phyloP scores from a whole-genome alignment of 2,888 invertebrate genomes.

The Melieria picta region DNA sequence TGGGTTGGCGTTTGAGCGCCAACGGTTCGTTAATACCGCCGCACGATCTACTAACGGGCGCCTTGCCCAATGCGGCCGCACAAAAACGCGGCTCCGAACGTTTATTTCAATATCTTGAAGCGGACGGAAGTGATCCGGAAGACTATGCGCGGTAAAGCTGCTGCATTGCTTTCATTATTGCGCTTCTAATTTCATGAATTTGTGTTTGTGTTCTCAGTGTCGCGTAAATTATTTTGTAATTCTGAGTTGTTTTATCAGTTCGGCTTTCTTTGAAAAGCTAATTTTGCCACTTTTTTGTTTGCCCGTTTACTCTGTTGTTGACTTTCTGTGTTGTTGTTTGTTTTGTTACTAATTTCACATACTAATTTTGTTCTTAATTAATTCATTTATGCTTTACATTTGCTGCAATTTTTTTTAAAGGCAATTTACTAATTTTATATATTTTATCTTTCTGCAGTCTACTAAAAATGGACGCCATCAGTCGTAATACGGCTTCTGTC shows the following conservation, averaged over 20 bases:
- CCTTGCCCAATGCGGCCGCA: constrained; percentile 62
- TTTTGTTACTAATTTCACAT: background rate
- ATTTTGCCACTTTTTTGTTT: background rate
- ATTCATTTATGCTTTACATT: constrained; percentile 13
- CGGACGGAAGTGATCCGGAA: constrained; percentile 77
- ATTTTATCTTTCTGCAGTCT: constrained; percentile 53
- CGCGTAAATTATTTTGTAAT: constrained; percentile 30
- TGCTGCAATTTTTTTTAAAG: background rate
- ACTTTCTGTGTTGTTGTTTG: constrained; percentile 6
- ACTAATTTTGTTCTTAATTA: background rate
- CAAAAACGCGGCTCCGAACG: constrained; percentile 74
- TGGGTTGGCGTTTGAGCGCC: constrained; percentile 66
- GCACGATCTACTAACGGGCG: constrained; percentile 63
- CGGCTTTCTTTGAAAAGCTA: no score
- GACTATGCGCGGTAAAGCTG: constrained; percentile 66
- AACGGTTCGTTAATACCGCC: constrained; percentile 66
- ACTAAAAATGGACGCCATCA: constrained; percentile 67
- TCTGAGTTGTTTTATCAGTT: background rate
- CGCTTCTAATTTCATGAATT: constrained; percentile 24
- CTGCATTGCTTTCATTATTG: constrained; percentile 12
- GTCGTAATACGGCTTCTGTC: constrained; percentile 67
- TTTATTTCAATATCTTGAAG: constrained; percentile 79
- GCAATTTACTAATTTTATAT: background rate
- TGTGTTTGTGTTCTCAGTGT: constrained; percentile 21
- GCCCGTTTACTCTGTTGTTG: constrained; percentile 5